These are phyloP conservation scores for Melanotaenia maccullochi DNA, from an alignment of 2,797 vertebrate species.

Conservation along the genomic window DNA sequence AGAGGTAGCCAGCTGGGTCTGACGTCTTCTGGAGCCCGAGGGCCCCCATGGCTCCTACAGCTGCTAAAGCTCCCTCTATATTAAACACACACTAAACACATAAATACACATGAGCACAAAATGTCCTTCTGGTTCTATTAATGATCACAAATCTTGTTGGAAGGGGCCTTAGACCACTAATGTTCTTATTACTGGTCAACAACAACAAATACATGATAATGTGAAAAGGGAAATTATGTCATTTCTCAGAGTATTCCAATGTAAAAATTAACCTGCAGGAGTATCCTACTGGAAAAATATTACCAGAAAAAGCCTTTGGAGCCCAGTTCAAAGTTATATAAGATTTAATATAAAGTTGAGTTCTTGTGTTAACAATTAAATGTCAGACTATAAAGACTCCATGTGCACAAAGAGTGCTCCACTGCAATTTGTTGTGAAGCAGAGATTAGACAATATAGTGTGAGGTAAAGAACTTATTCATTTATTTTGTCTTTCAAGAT, in stretches of 20 bases:
- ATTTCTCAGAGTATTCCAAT: conserved; percentile 20
- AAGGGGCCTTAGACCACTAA: conserved; percentile 15
- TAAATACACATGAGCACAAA: conserved; percentile 42
- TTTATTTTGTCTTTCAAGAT: conserved; percentile 23
- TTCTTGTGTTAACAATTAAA: conserved; percentile 20
- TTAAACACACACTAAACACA: conserved; percentile 44
- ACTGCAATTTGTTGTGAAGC: conserved; percentile 2
- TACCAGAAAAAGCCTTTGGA: conserved; percentile 2
- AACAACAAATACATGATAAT: conserved; percentile 28
- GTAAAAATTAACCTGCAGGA: conserved; percentile 31
- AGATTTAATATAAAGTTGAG: conserved; percentile 22
- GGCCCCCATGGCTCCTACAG: conserved; percentile 54
- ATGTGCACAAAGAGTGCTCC: no score
- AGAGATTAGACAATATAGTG: conserved; percentile 22
- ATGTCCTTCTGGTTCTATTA: conserved; percentile 13
- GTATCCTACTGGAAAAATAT: conserved; percentile 13
- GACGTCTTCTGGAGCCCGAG: conserved; percentile 53
- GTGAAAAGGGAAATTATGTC: conserved; percentile 42
- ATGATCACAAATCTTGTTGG: conserved; percentile 4
- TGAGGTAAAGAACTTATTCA: conserved; percentile 18
- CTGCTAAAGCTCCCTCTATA: conserved; percentile 53
- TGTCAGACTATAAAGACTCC: conserved; percentile 5
- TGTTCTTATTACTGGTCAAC: conserved; percentile 20
- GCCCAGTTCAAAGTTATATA: conserved; percentile 5
- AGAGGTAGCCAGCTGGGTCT: conserved; percentile 74